A percentile compares a stretch with the other conserved stretches of the same genome.
Conservation (phyloP, 2,888 invertebrate genomes). For the Acanthosepion pharaonis region DNA sequence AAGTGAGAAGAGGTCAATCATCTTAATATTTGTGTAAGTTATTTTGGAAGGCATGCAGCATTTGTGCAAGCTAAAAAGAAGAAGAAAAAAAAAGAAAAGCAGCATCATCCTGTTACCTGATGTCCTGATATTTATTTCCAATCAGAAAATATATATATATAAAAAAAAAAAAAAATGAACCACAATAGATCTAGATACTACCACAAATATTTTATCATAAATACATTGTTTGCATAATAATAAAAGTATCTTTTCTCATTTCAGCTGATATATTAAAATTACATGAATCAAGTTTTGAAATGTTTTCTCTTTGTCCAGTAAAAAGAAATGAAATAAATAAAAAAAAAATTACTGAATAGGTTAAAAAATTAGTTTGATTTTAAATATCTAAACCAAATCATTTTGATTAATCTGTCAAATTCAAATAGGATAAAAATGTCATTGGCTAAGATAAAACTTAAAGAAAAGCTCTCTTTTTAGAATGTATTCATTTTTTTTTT, state of each 20-base stretch:
- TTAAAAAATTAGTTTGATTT: not conserved
- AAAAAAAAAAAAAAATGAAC: not conserved
- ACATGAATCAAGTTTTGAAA: not conserved
- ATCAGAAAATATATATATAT: not conserved
- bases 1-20: constrained; percentile 17
- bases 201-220: not conserved
- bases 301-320: not conserved
- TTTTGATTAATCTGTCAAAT: not conserved
- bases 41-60: not conserved
- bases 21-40: not conserved
- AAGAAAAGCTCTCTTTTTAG: not conserved
- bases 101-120: not conserved
- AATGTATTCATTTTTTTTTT: not conserved
- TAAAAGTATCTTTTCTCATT: not conserved
- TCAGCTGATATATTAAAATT: not conserved
- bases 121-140: not conserved
- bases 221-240: too few relatives aligned
- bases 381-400: not conserved
- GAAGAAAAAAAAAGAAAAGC: not conserved
- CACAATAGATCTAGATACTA: not conserved
- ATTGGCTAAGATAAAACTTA: too few relatives aligned
- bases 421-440: not conserved
- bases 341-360: not conserved
- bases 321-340: not conserved
- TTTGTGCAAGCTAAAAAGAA: not conserved